A percentile compares a stretch with the other conserved stretches of the same genome.
phyloP scores from a whole-genome alignment of 2,888 invertebrate genomes.

The Sisyra terminalis region DNA sequence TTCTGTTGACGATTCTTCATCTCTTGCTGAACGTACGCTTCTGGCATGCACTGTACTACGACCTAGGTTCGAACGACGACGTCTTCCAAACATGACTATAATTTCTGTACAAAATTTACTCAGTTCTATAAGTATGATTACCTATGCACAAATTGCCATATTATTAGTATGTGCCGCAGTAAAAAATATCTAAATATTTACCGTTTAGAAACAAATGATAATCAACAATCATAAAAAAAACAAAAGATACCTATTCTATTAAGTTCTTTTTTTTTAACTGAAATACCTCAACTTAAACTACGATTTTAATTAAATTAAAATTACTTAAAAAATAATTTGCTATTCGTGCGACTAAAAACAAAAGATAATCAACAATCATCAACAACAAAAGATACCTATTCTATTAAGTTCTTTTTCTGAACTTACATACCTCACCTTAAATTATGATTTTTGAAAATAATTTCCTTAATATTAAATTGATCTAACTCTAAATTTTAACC shows the following conservation, averaged over 20 bases:
- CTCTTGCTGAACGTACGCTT: constrained; percentile 8
- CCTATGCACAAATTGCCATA: neutral
- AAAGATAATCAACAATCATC: neutral
- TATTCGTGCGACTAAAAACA: neutral
- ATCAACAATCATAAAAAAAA: neutral
- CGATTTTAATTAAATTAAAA: too few species aligned
- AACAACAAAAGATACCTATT: too few species aligned
- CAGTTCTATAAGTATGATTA: constrained; percentile 4
- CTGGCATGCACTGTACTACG: constrained; percentile 8
- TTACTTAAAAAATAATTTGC: constrained; percentile 1
- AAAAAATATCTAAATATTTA: neutral
- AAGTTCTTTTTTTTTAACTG: neutral
- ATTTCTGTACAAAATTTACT: constrained; percentile 7
- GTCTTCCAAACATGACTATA: constrained; percentile 4
- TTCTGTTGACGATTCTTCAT: constrained; percentile 9
- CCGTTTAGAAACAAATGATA: neutral
- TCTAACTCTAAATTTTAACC: too few species aligned
- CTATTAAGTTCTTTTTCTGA: too few species aligned
- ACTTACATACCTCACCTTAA: too few species aligned
- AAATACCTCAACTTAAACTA: too few species aligned
- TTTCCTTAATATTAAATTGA: too few species aligned
- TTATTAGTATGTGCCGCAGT: neutral
- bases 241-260: too few species aligned
- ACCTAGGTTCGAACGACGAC: constrained; percentile 7
- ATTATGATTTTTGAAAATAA: too few species aligned